Evolutionary conservation across 2,113 vertebrate genomes (phyloP).

Genomic region (Galemys pyrenaicus): DNA sequence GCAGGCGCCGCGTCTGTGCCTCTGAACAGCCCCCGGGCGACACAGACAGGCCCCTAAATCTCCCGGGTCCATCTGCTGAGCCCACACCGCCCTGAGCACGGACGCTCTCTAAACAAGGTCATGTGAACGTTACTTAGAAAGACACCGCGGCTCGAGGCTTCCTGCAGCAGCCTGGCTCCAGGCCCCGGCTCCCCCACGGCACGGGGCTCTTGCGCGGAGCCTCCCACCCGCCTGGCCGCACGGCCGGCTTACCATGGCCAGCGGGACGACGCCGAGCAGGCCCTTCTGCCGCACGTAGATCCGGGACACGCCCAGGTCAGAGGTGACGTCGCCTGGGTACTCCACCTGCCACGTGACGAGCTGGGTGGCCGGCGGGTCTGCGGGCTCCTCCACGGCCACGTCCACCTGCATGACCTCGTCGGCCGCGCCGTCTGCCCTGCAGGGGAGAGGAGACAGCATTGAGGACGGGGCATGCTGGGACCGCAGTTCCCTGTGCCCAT

Average conservation of each 20-base stretch:
- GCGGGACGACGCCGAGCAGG: slow-evolving; percentile 90
- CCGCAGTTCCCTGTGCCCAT: too few species aligned
- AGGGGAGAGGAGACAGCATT: neutral
- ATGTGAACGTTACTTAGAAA: too few species aligned
- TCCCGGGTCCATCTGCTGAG: too few species aligned
- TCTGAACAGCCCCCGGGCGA: too few species aligned
- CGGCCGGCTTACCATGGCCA: slow-evolving; percentile 91
- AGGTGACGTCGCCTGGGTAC: slow-evolving; percentile 84
- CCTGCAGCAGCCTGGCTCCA: too few species aligned
- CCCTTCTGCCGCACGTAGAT: slow-evolving; percentile 93
- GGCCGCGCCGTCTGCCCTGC: slow-evolving; percentile 77
- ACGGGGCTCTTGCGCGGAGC: too few species aligned
- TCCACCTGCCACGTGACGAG: slow-evolving; percentile 95
- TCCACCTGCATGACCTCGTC: slow-evolving; percentile 95
- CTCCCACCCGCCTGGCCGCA: neutral
- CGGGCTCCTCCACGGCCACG: slow-evolving; percentile 90
- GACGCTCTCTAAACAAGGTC: too few species aligned
- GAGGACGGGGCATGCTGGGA: neutral
- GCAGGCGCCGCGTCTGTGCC: too few species aligned
- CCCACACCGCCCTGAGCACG: too few species aligned
- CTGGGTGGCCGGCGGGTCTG: slow-evolving; percentile 88
- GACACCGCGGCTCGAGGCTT: too few species aligned
- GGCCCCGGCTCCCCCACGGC: too few species aligned
- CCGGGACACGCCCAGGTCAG: slow-evolving; percentile 90
- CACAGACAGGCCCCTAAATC: too few species aligned